These are phyloP conservation scores for Barnardius zonarius DNA, from an alignment of 2,113 vertebrate species.

Conservation along the genomic window DNA sequence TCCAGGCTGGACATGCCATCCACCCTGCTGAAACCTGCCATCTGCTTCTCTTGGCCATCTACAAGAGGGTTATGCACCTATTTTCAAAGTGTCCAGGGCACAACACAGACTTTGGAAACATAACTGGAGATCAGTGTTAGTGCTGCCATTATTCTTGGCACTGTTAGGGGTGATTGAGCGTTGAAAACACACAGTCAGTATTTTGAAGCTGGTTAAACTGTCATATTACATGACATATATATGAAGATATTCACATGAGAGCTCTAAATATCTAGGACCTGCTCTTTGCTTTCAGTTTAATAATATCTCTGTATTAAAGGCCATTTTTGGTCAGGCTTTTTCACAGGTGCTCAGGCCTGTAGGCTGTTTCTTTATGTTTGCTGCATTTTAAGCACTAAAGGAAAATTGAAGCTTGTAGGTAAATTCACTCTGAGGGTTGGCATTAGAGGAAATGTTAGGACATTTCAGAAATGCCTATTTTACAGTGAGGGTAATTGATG, in stretches of 20 bases:
- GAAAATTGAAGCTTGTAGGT: neutral
- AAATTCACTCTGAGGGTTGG: neutral
- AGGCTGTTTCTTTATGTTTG: neutral
- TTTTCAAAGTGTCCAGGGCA: neutral
- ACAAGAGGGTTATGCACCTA: neutral
- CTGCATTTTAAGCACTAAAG: neutral
- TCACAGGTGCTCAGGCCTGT: neutral
- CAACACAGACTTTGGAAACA: neutral
- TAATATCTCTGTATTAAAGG: neutral
- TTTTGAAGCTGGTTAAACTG: neutral
- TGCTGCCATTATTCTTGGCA: neutral
- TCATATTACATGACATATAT: neutral
- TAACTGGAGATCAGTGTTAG: neutral
- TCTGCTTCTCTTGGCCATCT: neutral
- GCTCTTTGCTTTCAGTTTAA: neutral
- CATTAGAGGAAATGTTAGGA: neutral
- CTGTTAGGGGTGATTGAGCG: neutral
- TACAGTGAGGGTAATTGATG: neutral
- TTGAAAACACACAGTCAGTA: neutral
- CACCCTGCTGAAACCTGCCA: neutral
- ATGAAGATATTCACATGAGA: neutral
- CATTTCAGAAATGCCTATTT: neutral
- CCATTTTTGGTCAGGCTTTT: neutral
- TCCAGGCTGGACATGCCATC: neutral
- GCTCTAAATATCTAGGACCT: neutral